Base-by-base conservation (phyloP, 2,888 invertebrate species). In the Osmoderma eremita region DNA sequence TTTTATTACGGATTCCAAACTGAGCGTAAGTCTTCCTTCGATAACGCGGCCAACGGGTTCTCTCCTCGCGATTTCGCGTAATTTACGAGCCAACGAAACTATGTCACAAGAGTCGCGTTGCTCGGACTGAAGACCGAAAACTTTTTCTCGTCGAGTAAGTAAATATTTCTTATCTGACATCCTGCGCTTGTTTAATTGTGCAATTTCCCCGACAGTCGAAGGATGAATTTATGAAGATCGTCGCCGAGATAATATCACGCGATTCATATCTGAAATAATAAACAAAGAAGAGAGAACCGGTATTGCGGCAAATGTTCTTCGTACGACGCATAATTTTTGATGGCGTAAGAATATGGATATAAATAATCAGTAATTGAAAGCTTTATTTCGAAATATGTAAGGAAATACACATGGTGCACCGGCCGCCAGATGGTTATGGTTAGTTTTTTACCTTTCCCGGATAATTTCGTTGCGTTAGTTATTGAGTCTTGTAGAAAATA, bases 131-230 rank as follows among this genome's bases (percentile, higher is more conserved):
- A 56, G 5, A 2, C 22, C 22, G 15, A 18, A 24, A 24, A 54
- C 17, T 17, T 15, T 48, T 61, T 15, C 30, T 45, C 17, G 5
- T 58, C 30, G 24, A 45, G 24, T 15, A 24, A 45, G 24, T 30
- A 45, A 45, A 58, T 30, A 30, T 42, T 58, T 58, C 8, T 58
- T 30, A 45, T 48, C 58, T 10, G 17, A 2, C 24, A 61, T 45
- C 45, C 58, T 61, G 10, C n/a, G 12, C 13, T 13, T 45, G 17
- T 24, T 45, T 12, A 61, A 48, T 48, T 48, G 58, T 22, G 45
- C 17, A 61, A 61, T 61, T 42, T 58, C 36, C 10, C 17, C 30
- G 3, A 30, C 17, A 48, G 8, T n/a, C 24, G 30, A 61, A 61
- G 58, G 45, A 30, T 61, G 17, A 17, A 12, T 8, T n/a, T 61